These are phyloP conservation scores for Ciconia maguari DNA, from an alignment of 2,113 vertebrate genomes.

Conservation along the genomic window DNA sequence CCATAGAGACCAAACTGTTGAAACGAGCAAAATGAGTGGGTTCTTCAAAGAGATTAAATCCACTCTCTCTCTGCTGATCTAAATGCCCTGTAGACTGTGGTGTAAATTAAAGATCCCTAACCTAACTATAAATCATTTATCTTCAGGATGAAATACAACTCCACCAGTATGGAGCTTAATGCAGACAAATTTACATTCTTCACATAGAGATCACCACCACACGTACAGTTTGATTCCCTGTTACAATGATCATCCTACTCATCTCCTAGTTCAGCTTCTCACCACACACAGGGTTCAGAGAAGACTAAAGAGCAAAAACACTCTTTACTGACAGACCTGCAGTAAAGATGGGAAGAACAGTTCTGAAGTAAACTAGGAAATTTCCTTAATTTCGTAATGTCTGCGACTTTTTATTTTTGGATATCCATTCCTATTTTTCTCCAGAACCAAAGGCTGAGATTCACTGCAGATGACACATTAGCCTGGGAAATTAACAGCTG, in stretches of 20 bases:
- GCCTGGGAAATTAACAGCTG: background rate
- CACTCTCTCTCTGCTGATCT: background rate
- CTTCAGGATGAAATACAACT: background rate
- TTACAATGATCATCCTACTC: background rate
- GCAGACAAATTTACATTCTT: background rate
- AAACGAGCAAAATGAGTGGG: background rate
- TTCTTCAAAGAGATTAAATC: background rate
- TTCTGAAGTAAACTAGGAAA: background rate
- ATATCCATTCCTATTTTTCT: background rate
- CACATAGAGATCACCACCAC: background rate
- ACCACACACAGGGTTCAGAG: background rate
- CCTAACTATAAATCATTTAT: background rate
- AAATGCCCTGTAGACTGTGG: background rate
- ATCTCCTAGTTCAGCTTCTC: background rate
- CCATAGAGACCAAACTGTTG: background rate
- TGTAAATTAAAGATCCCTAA: background rate
- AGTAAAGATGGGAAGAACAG: background rate
- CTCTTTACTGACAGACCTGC: background rate
- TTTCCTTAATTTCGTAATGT: background rate
- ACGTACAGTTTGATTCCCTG: background rate
- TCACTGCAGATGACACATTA: background rate
- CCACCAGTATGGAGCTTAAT: background rate
- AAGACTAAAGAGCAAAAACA: background rate
- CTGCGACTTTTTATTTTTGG: background rate
- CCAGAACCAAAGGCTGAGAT: background rate